Percentiles rank a stretch among this genome's conserved stretches.
These are phyloP conservation scores for Petrocephalus zakoni DNA, from an alignment of 2,113 vertebrate species.

Conservation along the genomic window DNA sequence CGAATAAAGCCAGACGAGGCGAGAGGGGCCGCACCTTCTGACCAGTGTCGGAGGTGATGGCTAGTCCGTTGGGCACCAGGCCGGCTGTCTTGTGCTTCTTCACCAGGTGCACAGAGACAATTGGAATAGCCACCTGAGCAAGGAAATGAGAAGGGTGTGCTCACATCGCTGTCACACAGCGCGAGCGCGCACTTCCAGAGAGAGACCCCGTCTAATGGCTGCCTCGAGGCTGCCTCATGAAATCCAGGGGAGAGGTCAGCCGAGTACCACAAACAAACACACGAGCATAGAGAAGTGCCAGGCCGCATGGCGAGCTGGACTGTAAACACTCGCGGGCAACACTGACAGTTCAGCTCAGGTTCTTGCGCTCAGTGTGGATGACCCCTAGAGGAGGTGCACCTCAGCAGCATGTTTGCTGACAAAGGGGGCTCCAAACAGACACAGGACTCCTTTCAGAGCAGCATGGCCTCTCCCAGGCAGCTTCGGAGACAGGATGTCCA, in stretches of 20 bases:
- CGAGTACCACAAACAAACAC: not conserved
- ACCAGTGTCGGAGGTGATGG: constrained; percentile 82
- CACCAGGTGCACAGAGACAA: constrained; percentile 80
- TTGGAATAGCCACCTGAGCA: constrained; percentile 80
- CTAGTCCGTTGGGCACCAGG: constrained; percentile 86
- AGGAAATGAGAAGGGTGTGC: not conserved
- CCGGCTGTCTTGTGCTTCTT: constrained; percentile 94
- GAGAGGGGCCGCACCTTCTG: constrained; percentile 70
- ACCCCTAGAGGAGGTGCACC: not conserved
- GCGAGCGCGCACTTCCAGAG: not conserved
- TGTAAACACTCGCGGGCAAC: not conserved
- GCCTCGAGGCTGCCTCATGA: not conserved
- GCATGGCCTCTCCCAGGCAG: not conserved
- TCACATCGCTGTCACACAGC: not conserved
- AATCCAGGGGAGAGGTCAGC: not conserved
- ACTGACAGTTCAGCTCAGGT: not conserved
- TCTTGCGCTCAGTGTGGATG: not conserved
- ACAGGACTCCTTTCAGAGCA: not conserved
- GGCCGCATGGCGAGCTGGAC: not conserved
- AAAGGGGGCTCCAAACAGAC: not conserved
- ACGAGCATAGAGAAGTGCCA: too few relatives aligned
- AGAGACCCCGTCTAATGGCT: not conserved
- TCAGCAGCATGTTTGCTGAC: not conserved
- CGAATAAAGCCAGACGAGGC: not conserved
- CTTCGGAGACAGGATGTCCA: not conserved